These are phyloP conservation scores for Gallinago undulata DNA, from an alignment of 2,113 vertebrate species.

Conservation along the genomic window DNA sequence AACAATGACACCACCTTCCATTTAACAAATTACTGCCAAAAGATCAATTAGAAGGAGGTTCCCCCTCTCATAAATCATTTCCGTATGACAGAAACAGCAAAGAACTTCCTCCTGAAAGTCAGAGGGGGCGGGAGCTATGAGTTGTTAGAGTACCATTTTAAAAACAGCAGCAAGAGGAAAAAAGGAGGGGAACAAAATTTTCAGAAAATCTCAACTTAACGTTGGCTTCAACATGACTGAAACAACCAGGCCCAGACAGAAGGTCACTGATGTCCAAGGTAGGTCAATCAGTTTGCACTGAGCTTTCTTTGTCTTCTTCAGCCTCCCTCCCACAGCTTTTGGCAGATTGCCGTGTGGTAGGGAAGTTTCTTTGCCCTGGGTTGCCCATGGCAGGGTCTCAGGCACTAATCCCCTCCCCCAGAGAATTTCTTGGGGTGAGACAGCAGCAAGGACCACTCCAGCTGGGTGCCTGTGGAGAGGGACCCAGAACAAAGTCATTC, in stretches of 20 bases:
- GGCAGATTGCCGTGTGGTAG: neutral
- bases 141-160: rapidly evolving
- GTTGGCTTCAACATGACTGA: neutral
- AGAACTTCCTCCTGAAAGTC: neutral
- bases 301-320: neutral
- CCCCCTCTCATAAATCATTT: neutral
- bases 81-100: neutral
- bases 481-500: neutral
- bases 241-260: neutral
- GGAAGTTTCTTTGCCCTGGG: neutral
- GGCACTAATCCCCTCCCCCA: neutral
- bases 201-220: neutral
- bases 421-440: neutral
- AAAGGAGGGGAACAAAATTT: neutral
- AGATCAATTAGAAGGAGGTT: neutral
- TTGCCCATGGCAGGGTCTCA: neutral
- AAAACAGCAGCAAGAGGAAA: neutral
- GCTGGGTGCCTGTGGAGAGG: neutral
- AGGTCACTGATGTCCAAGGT: neutral
- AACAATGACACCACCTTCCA: rapidly evolving
- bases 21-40: neutral
- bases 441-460: neutral
- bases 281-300: neutral
- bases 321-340: neutral
- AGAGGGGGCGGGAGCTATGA: neutral